phyloP scores from a whole-genome alignment of 2,888 invertebrate species.

The Crematogaster levior region DNA sequence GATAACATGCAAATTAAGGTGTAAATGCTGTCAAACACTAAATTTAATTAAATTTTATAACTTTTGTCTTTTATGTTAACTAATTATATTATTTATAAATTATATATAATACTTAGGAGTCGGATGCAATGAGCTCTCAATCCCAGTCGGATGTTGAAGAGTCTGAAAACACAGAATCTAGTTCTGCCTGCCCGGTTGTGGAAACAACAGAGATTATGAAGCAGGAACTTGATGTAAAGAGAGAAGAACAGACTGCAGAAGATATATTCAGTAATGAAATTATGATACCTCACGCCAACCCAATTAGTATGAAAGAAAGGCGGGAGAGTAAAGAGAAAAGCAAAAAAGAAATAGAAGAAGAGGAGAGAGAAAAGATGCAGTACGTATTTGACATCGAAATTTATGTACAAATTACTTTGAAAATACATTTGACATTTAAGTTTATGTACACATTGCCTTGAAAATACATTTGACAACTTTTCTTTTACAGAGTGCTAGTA shows the following conservation, averaged over 20 bases:
- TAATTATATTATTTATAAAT: not conserved
- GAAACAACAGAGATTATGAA: conserved; percentile 75
- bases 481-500: conserved; percentile 93
- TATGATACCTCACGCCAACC: conserved; percentile 73
- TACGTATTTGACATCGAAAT: conserved; percentile 86
- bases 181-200: conserved; percentile 41
- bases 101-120: conserved; percentile 75
- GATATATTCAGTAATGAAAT: conserved; percentile 81
- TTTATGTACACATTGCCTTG: conserved; percentile 2
- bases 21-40: conserved; percentile 1
- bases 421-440: not conserved
- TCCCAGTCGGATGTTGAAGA: conserved; percentile 76
- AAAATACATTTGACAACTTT: not conserved
- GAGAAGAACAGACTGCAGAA: conserved; percentile 72
- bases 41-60: not conserved
- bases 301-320: conserved; percentile 76
- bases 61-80: not conserved
- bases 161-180: conserved; percentile 34
- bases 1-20: conserved; percentile 73
- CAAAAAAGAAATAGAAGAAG: conserved; percentile 95
- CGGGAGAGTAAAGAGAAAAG: conserved; percentile 90
- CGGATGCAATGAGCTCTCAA: conserved; percentile 73
- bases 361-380: conserved; percentile 99
- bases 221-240: conserved; percentile 71
- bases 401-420: not conserved